These are phyloP conservation scores for Brachyalestes nurse DNA, from an alignment of 2,797 vertebrate species.

Conservation along the genomic window DNA sequence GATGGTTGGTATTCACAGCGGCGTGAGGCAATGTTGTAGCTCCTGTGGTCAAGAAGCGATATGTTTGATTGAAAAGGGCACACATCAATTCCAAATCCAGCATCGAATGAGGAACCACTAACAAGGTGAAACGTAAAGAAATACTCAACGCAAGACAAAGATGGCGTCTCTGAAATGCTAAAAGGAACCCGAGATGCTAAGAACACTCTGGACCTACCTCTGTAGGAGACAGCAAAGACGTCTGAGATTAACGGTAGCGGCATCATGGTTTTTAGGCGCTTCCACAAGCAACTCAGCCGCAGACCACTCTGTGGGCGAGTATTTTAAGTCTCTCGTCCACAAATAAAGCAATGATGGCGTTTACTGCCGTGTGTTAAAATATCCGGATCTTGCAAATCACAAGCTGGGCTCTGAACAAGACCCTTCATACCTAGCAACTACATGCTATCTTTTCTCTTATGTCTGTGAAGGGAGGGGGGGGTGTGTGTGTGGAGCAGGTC, in stretches of 20 bases:
- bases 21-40: background rate
- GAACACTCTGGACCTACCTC: constrained; percentile 6
- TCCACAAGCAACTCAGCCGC: background rate
- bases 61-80: no score
- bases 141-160: background rate
- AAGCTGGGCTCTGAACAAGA: background rate
- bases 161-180: background rate
- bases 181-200: background rate
- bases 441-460: constrained; percentile 66
- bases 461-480: constrained; percentile 27
- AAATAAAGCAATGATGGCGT: constrained; percentile 59
- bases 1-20: background rate
- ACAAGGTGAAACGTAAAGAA: no score
- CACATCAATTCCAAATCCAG: background rate
- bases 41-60: background rate
- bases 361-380: constrained; percentile 61
- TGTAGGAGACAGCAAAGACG: background rate
- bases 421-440: constrained; percentile 61
- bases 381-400: constrained; percentile 51
- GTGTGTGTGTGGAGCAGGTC: constrained; percentile 48
- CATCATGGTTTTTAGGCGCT: background rate
- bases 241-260: background rate
- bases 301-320: constrained; percentile 32
- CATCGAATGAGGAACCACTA: background rate
- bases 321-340: constrained; percentile 72